Conservation (phyloP, 2,113 vertebrate genomes). For the Pongo pygmaeus region DNA sequence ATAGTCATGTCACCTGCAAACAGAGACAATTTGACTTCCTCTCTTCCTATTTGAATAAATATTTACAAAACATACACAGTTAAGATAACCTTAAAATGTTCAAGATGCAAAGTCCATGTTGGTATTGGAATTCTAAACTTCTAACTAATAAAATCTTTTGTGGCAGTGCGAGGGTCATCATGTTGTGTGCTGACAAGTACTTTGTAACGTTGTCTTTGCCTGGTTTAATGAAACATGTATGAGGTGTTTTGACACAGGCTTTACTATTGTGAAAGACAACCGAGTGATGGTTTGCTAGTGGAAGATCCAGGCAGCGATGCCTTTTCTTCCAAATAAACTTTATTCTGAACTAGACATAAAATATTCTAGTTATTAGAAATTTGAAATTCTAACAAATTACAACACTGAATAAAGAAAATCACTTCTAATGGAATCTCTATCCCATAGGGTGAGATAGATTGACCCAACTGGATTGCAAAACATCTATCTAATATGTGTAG, state of each 20-base stretch:
- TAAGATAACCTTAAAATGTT: not conserved
- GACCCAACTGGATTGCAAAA: not conserved
- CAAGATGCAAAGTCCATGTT: not conserved
- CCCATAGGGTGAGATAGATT: not conserved
- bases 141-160: slow-evolving; percentile 17
- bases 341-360: not conserved
- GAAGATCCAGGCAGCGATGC: not conserved
- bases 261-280: not conserved
- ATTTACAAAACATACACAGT: not conserved
- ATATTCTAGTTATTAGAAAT: not conserved
- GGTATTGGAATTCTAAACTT: slow-evolving; percentile 14
- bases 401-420: not conserved
- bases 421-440: not conserved
- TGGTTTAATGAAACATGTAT: not conserved
- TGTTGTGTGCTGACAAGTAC: not conserved
- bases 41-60: not conserved
- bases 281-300: not conserved
- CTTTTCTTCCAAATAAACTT: not conserved
- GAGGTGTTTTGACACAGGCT: not conserved
- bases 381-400: not conserved
- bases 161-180: not conserved
- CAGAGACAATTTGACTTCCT: too few relatives aligned
- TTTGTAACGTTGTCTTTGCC: not conserved
- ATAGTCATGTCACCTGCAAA: too few relatives aligned
- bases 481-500: not conserved